Evolutionary conservation across 2,888 invertebrate species (phyloP).

Genomic region (Hyposoter dolosus): DNA sequence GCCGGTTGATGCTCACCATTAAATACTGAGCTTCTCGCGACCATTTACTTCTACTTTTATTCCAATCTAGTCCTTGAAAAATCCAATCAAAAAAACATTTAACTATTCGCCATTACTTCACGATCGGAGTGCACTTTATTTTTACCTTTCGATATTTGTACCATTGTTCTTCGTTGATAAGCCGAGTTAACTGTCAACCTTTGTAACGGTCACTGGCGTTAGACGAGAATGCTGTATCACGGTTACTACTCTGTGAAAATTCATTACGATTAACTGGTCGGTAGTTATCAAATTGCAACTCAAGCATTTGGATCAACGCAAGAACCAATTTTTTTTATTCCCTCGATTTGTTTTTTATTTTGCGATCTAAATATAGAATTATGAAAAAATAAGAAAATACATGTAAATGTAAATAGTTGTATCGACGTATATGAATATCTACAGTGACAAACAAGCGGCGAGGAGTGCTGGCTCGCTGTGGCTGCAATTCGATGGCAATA

Average conservation of each 20-base stretch:
- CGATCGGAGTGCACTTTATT: background rate
- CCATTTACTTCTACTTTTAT: background rate
- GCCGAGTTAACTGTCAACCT: constrained; percentile 1
- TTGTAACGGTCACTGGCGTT: background rate
- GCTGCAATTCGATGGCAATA: constrained; percentile 60
- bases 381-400: background rate
- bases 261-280: too few relatives aligned
- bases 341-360: background rate
- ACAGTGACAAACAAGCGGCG: constrained; percentile 49
- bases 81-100: background rate
- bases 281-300: too few relatives aligned
- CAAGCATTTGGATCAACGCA: too few relatives aligned
- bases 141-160: background rate
- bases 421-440: background rate
- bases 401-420: background rate
- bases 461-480: constrained; percentile 46
- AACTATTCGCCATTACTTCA: constrained; percentile 1
- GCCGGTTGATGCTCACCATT: background rate
- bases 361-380: background rate
- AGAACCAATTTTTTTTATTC: background rate
- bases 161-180: background rate
- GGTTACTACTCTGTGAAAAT: too few relatives aligned
- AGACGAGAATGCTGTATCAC: background rate
- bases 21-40: background rate
- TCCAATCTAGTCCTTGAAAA: background rate